Evolutionary conservation across 2,797 vertebrate species (phyloP).

Genomic region (Loriculus beryllinus): DNA sequence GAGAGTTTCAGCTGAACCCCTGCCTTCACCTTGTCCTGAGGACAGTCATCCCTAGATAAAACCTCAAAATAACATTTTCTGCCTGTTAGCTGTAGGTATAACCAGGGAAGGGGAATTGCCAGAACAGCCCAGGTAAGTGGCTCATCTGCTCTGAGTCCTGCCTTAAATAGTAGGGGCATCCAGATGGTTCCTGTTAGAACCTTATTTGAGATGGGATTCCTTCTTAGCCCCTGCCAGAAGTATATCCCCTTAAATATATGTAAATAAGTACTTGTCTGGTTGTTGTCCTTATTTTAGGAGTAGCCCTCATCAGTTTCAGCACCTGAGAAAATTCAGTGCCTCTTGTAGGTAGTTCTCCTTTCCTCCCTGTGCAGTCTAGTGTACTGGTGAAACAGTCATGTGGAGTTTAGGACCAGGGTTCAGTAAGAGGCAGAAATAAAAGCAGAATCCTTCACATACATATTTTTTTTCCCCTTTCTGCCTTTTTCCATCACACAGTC

Average conservation of each 20-base stretch:
- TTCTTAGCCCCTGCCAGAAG: neutral
- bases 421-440: neutral
- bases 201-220: neutral
- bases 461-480: neutral
- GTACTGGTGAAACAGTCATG: neutral
- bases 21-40: conserved; percentile 1
- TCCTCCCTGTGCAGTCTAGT: neutral
- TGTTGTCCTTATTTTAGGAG: neutral
- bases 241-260: neutral
- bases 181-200: neutral
- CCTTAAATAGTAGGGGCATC: neutral
- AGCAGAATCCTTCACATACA: neutral
- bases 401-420: neutral
- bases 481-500: neutral
- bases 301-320: neutral
- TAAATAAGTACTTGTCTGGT: neutral
- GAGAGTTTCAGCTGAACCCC: conserved; percentile 26
- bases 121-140: neutral
- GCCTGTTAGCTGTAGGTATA: neutral
- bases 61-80: neutral
- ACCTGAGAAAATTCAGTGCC: neutral
- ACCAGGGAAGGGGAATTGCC: neutral
- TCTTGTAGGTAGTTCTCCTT: neutral
- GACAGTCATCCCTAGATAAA: neutral
- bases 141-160: neutral